A percentile compares a stretch with the other conserved stretches of the same genome.
Evolutionary conservation across 2,888 invertebrate genomes (phyloP).

Genomic region (Heliothis peltigera): DNA sequence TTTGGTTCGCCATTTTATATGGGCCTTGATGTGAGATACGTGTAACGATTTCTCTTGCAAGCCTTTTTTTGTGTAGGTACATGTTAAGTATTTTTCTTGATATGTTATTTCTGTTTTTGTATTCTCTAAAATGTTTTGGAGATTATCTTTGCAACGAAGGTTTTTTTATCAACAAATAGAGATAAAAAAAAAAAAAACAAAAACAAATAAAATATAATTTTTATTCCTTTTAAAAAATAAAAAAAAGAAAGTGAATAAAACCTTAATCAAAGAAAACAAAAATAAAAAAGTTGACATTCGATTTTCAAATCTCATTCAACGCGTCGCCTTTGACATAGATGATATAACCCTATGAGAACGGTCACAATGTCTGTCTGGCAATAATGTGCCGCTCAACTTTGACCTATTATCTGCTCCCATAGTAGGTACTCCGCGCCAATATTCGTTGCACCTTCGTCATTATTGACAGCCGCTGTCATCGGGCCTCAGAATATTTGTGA

Average conservation of each 20-base stretch:
- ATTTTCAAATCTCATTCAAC: conserved; percentile 39
- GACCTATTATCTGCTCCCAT: conserved; percentile 64
- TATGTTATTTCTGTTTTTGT: conserved; percentile 23
- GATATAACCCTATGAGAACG: conserved; percentile 24
- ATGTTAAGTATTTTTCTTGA: conserved; percentile 35
- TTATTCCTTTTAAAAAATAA: too few species aligned
- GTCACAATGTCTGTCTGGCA: conserved; percentile 36
- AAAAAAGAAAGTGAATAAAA: not conserved
- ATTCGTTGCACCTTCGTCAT: conserved; percentile 75
- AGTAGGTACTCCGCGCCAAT: conserved; percentile 62
- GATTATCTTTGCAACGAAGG: not conserved
- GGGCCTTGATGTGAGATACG: conserved; percentile 54
- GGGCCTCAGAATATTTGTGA: conserved; percentile 58
- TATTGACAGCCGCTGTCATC: conserved; percentile 68
- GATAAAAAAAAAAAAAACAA: not conserved
- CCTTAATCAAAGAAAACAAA: not conserved
- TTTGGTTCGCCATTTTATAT: conserved; percentile 46
- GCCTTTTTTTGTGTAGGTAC: conserved; percentile 26
- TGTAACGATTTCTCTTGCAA: conserved; percentile 53
- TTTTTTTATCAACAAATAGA: not conserved
- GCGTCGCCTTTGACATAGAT: conserved; percentile 39
- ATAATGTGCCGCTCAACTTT: conserved; percentile 57
- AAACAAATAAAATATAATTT: not conserved
- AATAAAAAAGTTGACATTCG: conserved; percentile 25
- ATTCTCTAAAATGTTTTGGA: not conserved